phyloP scores from a whole-genome alignment of 2,888 invertebrate species.

The Cheilosia pagana region DNA sequence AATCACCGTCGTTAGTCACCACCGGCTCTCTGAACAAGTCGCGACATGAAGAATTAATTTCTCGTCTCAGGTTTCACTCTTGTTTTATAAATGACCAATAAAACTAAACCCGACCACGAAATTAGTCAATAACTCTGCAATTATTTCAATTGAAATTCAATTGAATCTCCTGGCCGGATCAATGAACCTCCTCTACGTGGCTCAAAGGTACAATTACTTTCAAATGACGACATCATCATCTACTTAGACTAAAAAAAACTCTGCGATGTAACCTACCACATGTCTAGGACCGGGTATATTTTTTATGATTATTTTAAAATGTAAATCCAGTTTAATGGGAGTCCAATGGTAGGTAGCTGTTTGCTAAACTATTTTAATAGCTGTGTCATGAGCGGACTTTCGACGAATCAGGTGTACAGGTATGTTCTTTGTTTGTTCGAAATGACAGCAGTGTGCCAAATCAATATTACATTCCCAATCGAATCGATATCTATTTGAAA shows the following conservation, averaged over 20 bases:
- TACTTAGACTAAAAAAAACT: not conserved
- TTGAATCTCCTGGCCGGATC: constrained; percentile 34
- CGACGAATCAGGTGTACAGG: constrained; percentile 46
- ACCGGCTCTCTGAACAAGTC: constrained; percentile 18
- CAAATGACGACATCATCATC: constrained; percentile 50
- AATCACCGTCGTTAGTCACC: constrained; percentile 38
- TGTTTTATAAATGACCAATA: constrained; percentile 42
- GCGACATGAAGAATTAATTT: constrained; percentile 42
- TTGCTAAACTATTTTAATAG: constrained; percentile 55
- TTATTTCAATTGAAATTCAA: constrained; percentile 55
- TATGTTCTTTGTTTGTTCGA: constrained; percentile 11
- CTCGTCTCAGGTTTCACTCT: constrained; percentile 24
- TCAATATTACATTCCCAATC: constrained; percentile 19
- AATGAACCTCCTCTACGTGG: constrained; percentile 56
- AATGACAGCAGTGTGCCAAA: constrained; percentile 47
- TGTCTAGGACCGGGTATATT: not conserved
- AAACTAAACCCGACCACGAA: constrained; percentile 37
- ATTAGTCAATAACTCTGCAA: constrained; percentile 27
- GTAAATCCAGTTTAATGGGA: constrained; percentile 39
- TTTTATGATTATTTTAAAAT: constrained; percentile 44
- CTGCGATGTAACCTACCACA: constrained; percentile 19
- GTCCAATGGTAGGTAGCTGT: constrained; percentile 19
- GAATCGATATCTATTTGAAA: constrained; percentile 41
- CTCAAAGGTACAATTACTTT: constrained; percentile 7
- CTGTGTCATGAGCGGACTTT: constrained; percentile 43